A percentile compares a stretch with the other conserved stretches of the same genome.
Evolutionary conservation across 2,797 vertebrate species (phyloP).

Genomic region (Phalanger gymnotis): DNA sequence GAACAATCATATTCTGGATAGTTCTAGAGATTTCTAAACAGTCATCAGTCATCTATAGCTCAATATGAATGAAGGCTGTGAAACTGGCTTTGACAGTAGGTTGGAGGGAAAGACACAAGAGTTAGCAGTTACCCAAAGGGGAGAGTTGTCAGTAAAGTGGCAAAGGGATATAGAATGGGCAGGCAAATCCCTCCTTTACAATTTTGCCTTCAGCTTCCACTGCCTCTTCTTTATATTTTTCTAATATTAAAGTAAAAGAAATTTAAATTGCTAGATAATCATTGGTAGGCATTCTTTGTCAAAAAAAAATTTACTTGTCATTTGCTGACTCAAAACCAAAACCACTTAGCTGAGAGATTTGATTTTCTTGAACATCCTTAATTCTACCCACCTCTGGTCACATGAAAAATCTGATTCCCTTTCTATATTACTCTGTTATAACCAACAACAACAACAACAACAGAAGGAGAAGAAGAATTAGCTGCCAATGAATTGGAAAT

Average conservation of each 20-base stretch:
- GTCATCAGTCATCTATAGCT: not conserved
- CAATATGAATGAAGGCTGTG: not conserved
- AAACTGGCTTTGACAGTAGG: not conserved
- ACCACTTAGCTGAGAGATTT: not conserved
- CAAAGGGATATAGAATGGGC: not conserved
- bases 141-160: rapidly evolving
- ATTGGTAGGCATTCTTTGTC: not conserved
- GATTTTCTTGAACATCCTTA: not conserved
- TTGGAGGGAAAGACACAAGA: not conserved
- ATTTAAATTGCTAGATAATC: not conserved
- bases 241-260: not conserved
- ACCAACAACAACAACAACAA: not conserved
- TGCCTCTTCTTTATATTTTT: not conserved
- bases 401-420: rapidly evolving
- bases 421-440: not conserved
- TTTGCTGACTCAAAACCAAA: not conserved
- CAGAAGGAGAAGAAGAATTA: too few species aligned
- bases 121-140: rapidly evolving
- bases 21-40: not conserved
- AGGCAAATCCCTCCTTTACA: too few species aligned
- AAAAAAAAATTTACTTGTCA: rapidly evolving
- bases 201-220: too few species aligned
- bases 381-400: rapidly evolving
- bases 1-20: not conserved
- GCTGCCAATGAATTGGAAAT: rapidly evolving